Evolutionary conservation across 2,113 vertebrate genomes (phyloP), one percentile per base, ranked within the genome.

Genomic region (Nibea coibor): DNA sequence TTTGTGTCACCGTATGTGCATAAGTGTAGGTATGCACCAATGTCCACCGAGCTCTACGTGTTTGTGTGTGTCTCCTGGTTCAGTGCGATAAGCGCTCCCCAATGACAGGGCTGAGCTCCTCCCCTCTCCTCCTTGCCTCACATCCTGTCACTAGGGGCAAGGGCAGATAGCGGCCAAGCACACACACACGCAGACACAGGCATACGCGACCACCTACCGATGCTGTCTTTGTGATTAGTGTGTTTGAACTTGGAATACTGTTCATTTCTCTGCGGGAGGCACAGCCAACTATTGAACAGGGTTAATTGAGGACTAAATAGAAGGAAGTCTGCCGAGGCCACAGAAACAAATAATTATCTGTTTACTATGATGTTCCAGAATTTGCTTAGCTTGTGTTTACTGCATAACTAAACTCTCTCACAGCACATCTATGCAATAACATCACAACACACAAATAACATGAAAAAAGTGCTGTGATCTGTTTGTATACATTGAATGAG

Each of bases 81-180:
- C 59, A 66, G 53, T 54, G 88, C 61, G 92, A 94, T 93, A 93
- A 93, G 86, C 62, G 12, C 66, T 77, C 83, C 83, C 82, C 67
- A 70, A 43, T 69, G 74, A 89, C 85, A 78, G 78, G 39, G 43
- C 62, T 58, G 39, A 63, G 84, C 83, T 84, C 66, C 85, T 78
- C 58, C 68, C 39, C 45, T 86, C 72, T 72, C 70, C 82, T 74
- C 63, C 47, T 31, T 67, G 77, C 83, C 76, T 86, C 78, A 75
- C 75, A 88, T 86, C 73, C 89, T 68, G 80, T 88, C 61, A 90
- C 90, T 22, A 72, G 82, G 79, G 84, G 75, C 87, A 81, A 94
- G 88, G 87, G 83, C 78, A 88, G 82, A 86, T 81, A 90, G 82
- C 31, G 45, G 72, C 77, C 48, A 82, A 63, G 26, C 71, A 72